Base-by-base conservation (phyloP, 2,888 invertebrate species). In the Lithophane socia region DNA sequence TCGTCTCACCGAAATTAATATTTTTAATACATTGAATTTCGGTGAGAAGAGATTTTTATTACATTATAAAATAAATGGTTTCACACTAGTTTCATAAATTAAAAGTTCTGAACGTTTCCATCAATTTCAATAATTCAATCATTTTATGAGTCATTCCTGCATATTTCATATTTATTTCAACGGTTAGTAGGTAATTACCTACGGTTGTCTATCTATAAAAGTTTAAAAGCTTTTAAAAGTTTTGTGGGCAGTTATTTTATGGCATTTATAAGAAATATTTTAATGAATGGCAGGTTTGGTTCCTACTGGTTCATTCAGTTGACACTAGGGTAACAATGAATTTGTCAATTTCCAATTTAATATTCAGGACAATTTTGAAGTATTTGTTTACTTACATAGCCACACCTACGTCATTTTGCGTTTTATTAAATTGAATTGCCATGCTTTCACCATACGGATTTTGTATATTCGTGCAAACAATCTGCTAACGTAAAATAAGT, bases 111-210 rank as follows among this genome's bases (percentile, higher is more conserved):
- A 76, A 77, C 29, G 65, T 77, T 80, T 83, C 67, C 72, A 80
- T 87, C 76, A 83, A 74, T 77, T 75, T 75, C 67, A 84, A 78
- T 79, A 66, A 66, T 75, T 68, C 16, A 3, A 68, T 73, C 16
- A 73, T 49, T 86, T 82, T 77, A 84, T 65, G 86, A 79, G 54
- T 67, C 21, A 66, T 76, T 80, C 61, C 54, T 71, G 68, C 64
- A 71, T 77, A 82, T 76, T 74, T 82, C 54, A 82, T 81, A 74
- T 80, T 82, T 68, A 78, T 86, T 83, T 76, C 66, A 78, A 82
- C 76, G 60, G 69, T 60, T 82, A 60, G 60, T 18, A 8, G 47
- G 8, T 82, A 66, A 80, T 80, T 72, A 66, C 58, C 16, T 29
- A 52, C 44, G 60, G 44, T 79, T 67, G 58, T 56, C 21, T 81